Evolutionary conservation across 2,113 vertebrate species (phyloP).

Genomic region (Saccopteryx leptura): DNA sequence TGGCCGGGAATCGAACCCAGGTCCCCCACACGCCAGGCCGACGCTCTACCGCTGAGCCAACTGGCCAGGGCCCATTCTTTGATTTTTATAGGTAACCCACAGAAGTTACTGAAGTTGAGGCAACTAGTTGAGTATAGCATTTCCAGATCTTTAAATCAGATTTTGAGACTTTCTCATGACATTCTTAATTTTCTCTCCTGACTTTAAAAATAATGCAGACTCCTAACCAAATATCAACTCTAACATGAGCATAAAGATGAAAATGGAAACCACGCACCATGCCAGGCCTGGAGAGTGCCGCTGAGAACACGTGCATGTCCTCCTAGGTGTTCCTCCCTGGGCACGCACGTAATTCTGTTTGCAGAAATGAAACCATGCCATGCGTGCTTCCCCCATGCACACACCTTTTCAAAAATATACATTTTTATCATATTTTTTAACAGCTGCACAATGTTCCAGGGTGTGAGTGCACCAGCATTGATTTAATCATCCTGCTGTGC

Average conservation of each 20-base stretch:
- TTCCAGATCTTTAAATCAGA: background rate
- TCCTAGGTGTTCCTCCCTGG: background rate
- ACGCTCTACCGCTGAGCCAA: too few relatives aligned
- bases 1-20: too few relatives aligned
- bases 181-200: background rate
- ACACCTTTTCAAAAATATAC: background rate
- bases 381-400: background rate
- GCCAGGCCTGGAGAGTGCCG: background rate
- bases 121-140: background rate
- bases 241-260: background rate
- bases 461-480: accelerated
- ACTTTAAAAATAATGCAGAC: background rate
- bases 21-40: too few relatives aligned
- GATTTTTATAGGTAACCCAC: background rate
- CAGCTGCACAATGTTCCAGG: background rate
- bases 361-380: background rate
- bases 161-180: background rate
- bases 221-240: background rate
- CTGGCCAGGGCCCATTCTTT: too few relatives aligned
- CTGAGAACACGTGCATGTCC: background rate
- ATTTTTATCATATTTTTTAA: background rate
- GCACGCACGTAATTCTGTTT: accelerated
- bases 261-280: background rate
- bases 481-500: background rate
- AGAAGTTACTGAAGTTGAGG: background rate